Evolutionary conservation across 23 tunicate species (phyloP), one percentile per base, ranked within the genome.

Genomic region (Diplosoma virens): DNA sequence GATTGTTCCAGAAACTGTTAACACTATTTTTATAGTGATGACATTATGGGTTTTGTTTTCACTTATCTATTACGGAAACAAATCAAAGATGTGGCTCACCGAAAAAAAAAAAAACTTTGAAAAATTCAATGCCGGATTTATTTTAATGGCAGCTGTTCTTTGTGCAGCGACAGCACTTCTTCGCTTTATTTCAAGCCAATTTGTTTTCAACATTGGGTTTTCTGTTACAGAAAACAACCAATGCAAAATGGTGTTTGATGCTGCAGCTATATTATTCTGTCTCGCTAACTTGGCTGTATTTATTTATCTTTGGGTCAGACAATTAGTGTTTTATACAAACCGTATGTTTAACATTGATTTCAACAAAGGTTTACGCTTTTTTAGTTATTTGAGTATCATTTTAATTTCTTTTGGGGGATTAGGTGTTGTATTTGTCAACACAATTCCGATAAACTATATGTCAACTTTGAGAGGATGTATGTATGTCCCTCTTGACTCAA

Each of bases 221-320:
- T n/a, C n/a, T n/a, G n/a, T n/a, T n/a, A n/a, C n/a, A n/a, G n/a
- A n/a, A n/a, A n/a, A n/a, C n/a, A n/a, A n/a, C n/a, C 61, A 2
- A 3, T 72, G 78, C 25, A 61, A 72, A 22, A 48, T 27, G 17
- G 61, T 27, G 22, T 30, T 26, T 23, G 78, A 72, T 27, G 14
- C 78, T 2, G 21, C 23, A 5, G 6, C 48, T 47, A 24, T 50
- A 24, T 47, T 72, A 18, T 72, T 47, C 27, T 25, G 60, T 18
- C 9, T 48, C 17, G 17, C 25, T 25, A 26, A 71, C 0, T 37
- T 71, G 2, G 27, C 86, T 3, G 72, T 81, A 11, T 81, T 58
- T 29, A 1, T 71, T 2, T 59, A 58, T 2, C 32, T 81, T 18
- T 81, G 86, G 86, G 18, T 81, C 6, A 71, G 86, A 14, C 86